Percentiles rank a stretch among this genome's conserved stretches.
Evolutionary conservation across 1,140 invertebrate species (phyloP).

Genomic region (Conopomorpha cramerella): DNA sequence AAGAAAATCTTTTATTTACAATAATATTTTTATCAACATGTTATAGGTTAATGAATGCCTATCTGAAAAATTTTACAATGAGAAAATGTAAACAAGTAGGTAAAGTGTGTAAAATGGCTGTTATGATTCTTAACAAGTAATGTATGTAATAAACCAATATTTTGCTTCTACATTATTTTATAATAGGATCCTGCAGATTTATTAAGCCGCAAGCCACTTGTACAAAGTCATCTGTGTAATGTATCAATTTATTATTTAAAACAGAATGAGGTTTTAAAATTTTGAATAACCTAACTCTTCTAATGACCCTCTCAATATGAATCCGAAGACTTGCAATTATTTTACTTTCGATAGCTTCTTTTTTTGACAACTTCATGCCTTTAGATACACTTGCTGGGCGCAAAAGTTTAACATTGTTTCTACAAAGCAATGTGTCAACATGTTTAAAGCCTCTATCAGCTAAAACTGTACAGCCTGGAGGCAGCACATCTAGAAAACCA

Average conservation of each 20-base stretch:
- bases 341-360: slow-evolving; percentile 15
- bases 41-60: no score
- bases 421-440: slow-evolving; percentile 6
- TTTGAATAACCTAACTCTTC: slow-evolving; percentile 16
- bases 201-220: slow-evolving; percentile 11
- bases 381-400: not conserved
- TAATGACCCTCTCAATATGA: slow-evolving; percentile 18
- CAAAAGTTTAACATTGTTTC: not conserved
- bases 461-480: slow-evolving; percentile 7
- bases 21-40: no score
- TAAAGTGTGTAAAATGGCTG: no score
- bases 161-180: no score
- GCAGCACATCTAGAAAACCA: slow-evolving; percentile 10
- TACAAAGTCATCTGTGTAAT: slow-evolving; percentile 12
- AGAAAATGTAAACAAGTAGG: no score
- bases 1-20: no score
- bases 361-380: slow-evolving; percentile 1
- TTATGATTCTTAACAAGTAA: no score
- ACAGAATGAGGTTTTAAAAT: slow-evolving; percentile 13
- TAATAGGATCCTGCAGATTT: slow-evolving; percentile 9
- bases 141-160: no score
- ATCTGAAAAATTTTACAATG: no score
- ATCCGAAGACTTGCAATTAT: slow-evolving; percentile 18
- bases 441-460: slow-evolving; percentile 19
- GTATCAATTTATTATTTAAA: slow-evolving; percentile 11